A percentile compares a stretch with the other conserved stretches of the same genome.
phyloP scores from a whole-genome alignment of 2,113 vertebrate genomes.

The Clinocottus analis region DNA sequence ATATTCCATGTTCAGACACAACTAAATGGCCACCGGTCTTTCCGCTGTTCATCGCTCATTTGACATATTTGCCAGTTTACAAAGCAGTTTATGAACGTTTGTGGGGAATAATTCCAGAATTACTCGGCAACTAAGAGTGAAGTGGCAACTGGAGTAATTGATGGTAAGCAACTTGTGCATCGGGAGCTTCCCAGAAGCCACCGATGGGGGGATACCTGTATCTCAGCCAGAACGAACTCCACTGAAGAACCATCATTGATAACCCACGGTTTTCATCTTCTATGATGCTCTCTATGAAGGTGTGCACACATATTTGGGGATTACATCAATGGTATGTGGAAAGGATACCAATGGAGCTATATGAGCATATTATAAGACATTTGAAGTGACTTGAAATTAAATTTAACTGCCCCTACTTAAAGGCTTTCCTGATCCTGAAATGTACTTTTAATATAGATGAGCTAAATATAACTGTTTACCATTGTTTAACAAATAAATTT shows the following conservation, averaged over 20 bases:
- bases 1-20: not conserved
- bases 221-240: not conserved
- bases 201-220: not conserved
- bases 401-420: not conserved
- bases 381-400: not conserved
- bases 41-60: not conserved
- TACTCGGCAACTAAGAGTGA: not conserved
- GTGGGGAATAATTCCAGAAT: not conserved
- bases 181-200: not conserved
- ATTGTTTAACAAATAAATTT: not conserved
- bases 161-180: not conserved
- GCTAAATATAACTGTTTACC: not conserved
- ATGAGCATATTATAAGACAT: not conserved
- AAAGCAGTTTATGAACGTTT: not conserved
- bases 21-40: not conserved
- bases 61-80: slow-evolving; percentile 1
- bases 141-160: not conserved
- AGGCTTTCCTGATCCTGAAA: not conserved
- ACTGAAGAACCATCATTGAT: not conserved
- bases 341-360: not conserved
- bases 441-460: not conserved
- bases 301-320: not conserved
- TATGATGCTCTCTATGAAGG: not conserved
- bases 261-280: not conserved
- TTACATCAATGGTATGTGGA: not conserved